A percentile compares a stretch with the other conserved stretches of the same genome.
These are phyloP conservation scores for Nestor notabilis DNA, from an alignment of 2,113 vertebrate genomes.

Conservation along the genomic window DNA sequence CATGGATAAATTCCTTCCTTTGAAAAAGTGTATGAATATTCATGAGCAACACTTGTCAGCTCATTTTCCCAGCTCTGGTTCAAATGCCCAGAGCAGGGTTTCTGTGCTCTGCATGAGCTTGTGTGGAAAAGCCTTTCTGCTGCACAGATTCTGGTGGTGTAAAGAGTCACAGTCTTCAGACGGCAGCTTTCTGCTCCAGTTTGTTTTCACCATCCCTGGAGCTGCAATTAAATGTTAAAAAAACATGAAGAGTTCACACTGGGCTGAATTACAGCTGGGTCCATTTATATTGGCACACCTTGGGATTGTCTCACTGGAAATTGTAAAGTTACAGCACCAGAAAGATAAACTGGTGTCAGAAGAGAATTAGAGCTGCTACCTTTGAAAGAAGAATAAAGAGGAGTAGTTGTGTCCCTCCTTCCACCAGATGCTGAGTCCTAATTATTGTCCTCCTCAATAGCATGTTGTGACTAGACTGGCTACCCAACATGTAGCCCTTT, in stretches of 20 bases:
- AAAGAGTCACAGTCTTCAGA: background rate
- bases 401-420: background rate
- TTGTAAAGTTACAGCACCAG: background rate
- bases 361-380: background rate
- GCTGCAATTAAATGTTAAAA: background rate
- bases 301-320: background rate
- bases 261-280: background rate
- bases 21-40: constrained; percentile 58
- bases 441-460: constrained; percentile 3
- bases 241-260: background rate
- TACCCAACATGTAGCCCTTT: background rate
- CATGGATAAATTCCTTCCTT: constrained; percentile 45
- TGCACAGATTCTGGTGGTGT: background rate
- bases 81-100: background rate
- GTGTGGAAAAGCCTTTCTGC: background rate
- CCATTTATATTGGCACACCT: background rate
- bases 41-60: constrained; percentile 45
- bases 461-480: background rate
- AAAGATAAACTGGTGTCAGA: background rate
- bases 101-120: background rate
- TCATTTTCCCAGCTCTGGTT: constrained; percentile 36
- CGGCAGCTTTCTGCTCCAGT: background rate
- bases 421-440: background rate
- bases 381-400: background rate
- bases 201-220: background rate